Evolutionary conservation across 2,797 vertebrate species (phyloP), one percentile per base, ranked within the genome.

Genomic region (Lophotriccus pileatus): DNA sequence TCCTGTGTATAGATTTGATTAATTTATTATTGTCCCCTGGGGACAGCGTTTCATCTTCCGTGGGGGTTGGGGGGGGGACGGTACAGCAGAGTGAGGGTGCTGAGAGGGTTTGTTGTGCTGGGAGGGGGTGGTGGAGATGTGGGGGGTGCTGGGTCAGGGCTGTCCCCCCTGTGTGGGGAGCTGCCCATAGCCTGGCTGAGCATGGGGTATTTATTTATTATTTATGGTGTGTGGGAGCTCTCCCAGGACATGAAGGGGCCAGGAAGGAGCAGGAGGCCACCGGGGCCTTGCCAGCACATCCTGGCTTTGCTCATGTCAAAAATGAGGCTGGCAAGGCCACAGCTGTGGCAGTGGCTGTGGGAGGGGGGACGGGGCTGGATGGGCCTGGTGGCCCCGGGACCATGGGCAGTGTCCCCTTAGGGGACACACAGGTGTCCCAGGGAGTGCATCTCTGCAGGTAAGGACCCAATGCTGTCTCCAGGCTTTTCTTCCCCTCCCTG

Each of bases 141-240:
- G 13, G 91, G 95, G 81, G 44, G 19, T 1, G 49, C 93, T 67
- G 87, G 95, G 64, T 52, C 2, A 2, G 69, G 60, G 77, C 69
- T 77, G 11, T 11, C 25, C 25, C 43, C 34, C 49, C 11, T 52
- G 41, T 0, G 0, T 30, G 63, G 79, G 90, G 78, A 32, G n/a
- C 70, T 90, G 73, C 22, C 68, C 17, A 0, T 22, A 25, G 92
- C 86, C 83, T 7, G 14, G 83, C 90, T 82, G 59, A 86, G 87
- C 2, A 39, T 76, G 92, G 93, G 90, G 89, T 97, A 97, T 97
- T 97, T 97, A 97, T 97, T 97, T 95, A 94, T 97, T 97, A 97
- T 97, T 96, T 97, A 97, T 97, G 93, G 94, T 2, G 2, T 34
- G 64, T 49, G 69, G 92, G 84, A 85, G 90, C 92, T 93, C 89